Conservation (phyloP, 2,113 vertebrate genomes). For the Sialia sialis region DNA sequence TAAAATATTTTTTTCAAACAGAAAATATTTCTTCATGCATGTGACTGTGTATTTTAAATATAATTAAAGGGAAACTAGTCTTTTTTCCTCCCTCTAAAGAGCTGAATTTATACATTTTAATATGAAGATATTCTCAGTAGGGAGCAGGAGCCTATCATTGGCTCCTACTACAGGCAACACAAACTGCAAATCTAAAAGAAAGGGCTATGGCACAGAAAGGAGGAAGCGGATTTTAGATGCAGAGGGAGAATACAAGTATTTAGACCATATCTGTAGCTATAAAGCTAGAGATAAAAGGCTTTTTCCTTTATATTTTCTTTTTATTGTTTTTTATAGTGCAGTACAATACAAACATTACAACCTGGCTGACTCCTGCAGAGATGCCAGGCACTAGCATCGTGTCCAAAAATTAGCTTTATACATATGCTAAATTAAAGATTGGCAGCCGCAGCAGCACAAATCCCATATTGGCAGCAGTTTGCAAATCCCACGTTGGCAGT, state of each 20-base stretch:
- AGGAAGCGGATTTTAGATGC: conserved; percentile 33
- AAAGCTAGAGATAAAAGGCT: conserved; percentile 61
- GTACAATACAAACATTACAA: conserved; percentile 69
- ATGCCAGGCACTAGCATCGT: conserved; percentile 71
- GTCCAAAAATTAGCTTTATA: conserved; percentile 79
- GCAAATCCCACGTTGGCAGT: conserved; percentile 75
- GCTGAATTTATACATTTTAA: conserved; percentile 73
- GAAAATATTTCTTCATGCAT: background rate
- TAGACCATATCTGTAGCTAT: conserved; percentile 65
- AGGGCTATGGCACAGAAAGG: conserved; percentile 32
- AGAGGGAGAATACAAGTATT: conserved; percentile 54
- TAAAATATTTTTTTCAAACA: background rate
- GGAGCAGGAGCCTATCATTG: conserved; percentile 68
- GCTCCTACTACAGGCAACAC: conserved; percentile 66
- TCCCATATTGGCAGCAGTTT: conserved; percentile 75
- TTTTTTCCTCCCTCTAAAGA: conserved; percentile 27
- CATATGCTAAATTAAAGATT: conserved; percentile 82
- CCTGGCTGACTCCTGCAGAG: conserved; percentile 68
- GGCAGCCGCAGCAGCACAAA: conserved; percentile 69
- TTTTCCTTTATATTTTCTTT: conserved; percentile 58
- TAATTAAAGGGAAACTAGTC: conserved; percentile 65
- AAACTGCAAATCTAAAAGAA: conserved; percentile 69
- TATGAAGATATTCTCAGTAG: conserved; percentile 72
- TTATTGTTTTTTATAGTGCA: conserved; percentile 65
- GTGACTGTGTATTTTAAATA: conserved; percentile 43